Conservation (phyloP, 2,113 vertebrate genomes). For the Campylorhamphus procurvoides region DNA sequence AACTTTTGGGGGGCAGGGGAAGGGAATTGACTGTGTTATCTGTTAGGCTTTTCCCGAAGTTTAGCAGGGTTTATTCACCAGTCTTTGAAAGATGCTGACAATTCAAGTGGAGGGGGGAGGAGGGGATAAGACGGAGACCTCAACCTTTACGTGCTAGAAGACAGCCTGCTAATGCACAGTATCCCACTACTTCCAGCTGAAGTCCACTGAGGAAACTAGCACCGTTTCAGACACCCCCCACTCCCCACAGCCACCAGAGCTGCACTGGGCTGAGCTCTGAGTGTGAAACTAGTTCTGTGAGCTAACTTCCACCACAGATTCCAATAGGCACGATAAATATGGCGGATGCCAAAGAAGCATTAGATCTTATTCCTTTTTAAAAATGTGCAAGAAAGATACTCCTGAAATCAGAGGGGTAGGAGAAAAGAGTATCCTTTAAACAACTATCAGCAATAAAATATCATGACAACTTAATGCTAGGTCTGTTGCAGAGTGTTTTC, state of each 20-base stretch:
- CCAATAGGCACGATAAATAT: slow-evolving; percentile 31
- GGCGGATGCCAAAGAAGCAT: slow-evolving; percentile 19
- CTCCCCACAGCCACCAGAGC: neutral
- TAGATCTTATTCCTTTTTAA: neutral
- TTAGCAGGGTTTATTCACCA: slow-evolving; percentile 8
- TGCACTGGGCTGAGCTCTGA: neutral
- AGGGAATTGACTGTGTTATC: neutral
- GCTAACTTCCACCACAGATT: neutral
- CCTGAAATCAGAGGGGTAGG: neutral
- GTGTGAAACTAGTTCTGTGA: neutral
- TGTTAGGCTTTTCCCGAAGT: slow-evolving; percentile 35
- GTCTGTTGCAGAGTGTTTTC: neutral
- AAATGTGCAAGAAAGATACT: neutral
- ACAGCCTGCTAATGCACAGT: neutral
- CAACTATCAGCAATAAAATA: neutral
- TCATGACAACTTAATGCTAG: neutral
- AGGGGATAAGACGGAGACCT: neutral
- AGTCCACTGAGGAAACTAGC: slow-evolving; percentile 20
- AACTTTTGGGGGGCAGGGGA: slow-evolving; percentile 72
- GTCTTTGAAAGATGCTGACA: neutral
- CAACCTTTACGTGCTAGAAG: neutral
- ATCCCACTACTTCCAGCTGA: neutral
- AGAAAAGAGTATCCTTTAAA: neutral
- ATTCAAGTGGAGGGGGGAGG: neutral
- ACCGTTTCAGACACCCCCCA: neutral